Evolutionary conservation across 2,888 invertebrate genomes (phyloP), one percentile per base, ranked within the genome.

Genomic region (Acronicta psi): DNA sequence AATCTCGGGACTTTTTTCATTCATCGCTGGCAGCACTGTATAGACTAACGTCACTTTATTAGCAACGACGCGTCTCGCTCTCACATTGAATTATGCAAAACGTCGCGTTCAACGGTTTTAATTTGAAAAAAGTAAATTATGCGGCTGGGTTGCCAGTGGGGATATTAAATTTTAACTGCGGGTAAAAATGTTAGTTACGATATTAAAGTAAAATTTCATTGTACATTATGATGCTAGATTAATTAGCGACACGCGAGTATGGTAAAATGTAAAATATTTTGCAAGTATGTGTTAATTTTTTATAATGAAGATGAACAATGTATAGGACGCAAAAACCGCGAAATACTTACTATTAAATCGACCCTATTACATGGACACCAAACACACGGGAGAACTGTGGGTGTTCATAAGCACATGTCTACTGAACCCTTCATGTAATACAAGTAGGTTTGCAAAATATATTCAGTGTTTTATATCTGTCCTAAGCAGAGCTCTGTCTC

Each of bases 61-160:
- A 69, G 54, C 47, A 34, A 17, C 61, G 67, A 59, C 55, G 53
- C 60, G 60, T 67, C 62, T 61, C 70, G 54, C 61, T 67, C 61
- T 63, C 72, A 42, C 62, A 75, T 81, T 73, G 57, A 79, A 79
- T 82, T 83, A 84, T 83, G 80, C 76, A 83, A 81, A 83, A 71
- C 59, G 59, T 52, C 37, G 52, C 59, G 68, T 62, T 46, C 58
- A 63, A 59, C 52, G 60, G 57, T 60, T 73, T 72, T 76, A 78
- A 79, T 80, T 81, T 82, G 61, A 72, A 73, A 81, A 83, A 79
- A 73, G 72, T 63, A 70, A 79, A 79, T 77, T 77, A 65, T 20
- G 42, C 58, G 58, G 16, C 60, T 50, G 70, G 69, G 74, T 72
- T 78, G 77, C 75, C 73, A 69, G 69, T 44, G 52, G 50, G 43